Percentiles rank a stretch among this genome's conserved stretches.
These are phyloP conservation scores for Halocynthia roretzi DNA, from an alignment of 23 tunicate genomes.

Conservation along the genomic window DNA sequence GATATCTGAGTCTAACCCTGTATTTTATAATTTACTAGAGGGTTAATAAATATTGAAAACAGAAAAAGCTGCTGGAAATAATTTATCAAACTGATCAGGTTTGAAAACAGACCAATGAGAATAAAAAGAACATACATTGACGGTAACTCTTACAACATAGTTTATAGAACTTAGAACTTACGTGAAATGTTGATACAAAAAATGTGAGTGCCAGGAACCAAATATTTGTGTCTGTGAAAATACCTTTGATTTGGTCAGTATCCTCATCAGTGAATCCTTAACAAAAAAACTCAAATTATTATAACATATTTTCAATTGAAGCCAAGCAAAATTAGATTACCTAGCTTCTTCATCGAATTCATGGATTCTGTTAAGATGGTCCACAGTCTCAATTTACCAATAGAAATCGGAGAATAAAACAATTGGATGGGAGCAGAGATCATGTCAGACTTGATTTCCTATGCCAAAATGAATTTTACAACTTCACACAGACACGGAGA, in stretches of 20 bases:
- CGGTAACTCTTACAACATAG: no score
- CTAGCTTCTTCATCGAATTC: slow-evolving; percentile 45
- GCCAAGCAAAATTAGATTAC: slow-evolving; percentile 2
- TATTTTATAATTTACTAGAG: no score
- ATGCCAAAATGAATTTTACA: slow-evolving; percentile 4
- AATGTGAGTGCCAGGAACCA: slow-evolving; percentile 58
- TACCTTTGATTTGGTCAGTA: slow-evolving; percentile 82
- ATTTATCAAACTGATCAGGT: no score
- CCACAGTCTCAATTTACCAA: slow-evolving; percentile 91
- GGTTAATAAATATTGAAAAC: no score
- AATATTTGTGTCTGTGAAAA: slow-evolving; percentile 85
- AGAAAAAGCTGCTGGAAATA: no score
- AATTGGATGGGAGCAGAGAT: slow-evolving; percentile 28
- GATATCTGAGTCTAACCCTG: no score
- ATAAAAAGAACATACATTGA: no score
- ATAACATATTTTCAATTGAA: no score
- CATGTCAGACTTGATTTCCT: slow-evolving; percentile 47
- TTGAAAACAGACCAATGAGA: no score
- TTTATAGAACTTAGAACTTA: slow-evolving; percentile 10
- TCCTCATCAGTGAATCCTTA: slow-evolving; percentile 89
- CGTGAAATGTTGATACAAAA: slow-evolving; percentile 83
- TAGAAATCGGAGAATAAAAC: slow-evolving; percentile 51
- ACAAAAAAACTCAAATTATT: neutral
- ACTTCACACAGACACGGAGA: neutral
- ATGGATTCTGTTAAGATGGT: slow-evolving; percentile 32